Conservation (phyloP, 2,888 invertebrate species). For the Arrhopalites spinosus region DNA sequence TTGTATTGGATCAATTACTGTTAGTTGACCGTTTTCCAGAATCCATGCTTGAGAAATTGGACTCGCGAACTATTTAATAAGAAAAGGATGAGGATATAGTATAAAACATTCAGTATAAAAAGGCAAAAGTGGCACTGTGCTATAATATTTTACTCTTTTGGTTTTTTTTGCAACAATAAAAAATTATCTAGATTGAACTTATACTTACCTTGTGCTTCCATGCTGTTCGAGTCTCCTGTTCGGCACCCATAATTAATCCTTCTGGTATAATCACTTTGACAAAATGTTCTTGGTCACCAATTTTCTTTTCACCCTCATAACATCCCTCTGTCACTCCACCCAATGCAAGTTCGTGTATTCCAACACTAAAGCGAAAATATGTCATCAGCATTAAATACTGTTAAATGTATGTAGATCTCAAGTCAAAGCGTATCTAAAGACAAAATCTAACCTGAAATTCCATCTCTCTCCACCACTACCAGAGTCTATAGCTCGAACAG, state of each 20-base stretch:
- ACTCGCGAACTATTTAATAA: conserved; percentile 75
- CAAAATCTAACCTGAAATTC: conserved; percentile 79
- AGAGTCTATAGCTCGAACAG: conserved; percentile 87
- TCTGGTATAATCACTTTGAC: conserved; percentile 71
- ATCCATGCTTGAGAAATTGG: conserved; percentile 89
- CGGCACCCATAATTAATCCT: conserved; percentile 70
- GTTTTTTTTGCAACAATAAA: no score
- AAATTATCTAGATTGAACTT: background rate
- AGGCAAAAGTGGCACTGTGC: background rate
- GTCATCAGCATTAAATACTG: no score
- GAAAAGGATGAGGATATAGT: background rate
- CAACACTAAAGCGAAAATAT: conserved; percentile 84
- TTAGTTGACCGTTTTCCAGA: conserved; percentile 70
- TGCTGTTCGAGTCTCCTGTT: conserved; percentile 65
- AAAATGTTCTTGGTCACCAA: conserved; percentile 22
- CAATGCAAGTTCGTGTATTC: conserved; percentile 74
- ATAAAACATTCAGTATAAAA: no score
- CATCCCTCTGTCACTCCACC: conserved; percentile 53
- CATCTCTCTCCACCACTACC: conserved; percentile 86
- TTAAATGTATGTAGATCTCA: no score
- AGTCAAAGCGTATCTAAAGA: background rate
- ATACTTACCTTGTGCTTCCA: conserved; percentile 76
- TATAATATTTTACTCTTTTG: no score
- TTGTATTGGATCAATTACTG: conserved; percentile 75
- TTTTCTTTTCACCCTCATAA: conserved; percentile 38